Percentiles rank a stretch among this genome's conserved stretches.
Conservation (phyloP, 2,797 vertebrate genomes). For the Clamator glandarius region DNA sequence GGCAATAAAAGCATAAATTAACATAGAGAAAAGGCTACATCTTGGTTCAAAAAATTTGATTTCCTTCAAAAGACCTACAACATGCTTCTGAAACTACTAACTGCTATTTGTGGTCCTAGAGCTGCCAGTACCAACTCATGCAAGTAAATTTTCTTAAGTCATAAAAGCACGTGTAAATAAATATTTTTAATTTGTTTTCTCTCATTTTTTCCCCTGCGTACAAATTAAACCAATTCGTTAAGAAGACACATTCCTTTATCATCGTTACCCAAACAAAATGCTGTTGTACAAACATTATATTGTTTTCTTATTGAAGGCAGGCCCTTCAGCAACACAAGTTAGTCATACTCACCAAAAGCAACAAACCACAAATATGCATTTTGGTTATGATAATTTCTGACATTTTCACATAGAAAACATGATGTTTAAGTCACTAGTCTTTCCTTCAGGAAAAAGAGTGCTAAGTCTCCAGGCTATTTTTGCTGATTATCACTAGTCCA, state of each 20-base stretch:
- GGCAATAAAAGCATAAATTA: background rate
- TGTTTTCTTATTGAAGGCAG: background rate
- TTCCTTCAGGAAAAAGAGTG: background rate
- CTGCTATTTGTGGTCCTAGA: background rate
- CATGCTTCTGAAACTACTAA: background rate
- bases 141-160: background rate
- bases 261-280: background rate
- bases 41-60: background rate
- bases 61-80: background rate
- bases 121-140: background rate
- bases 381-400: background rate
- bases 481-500: background rate
- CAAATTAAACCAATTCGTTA: background rate
- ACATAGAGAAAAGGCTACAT: background rate
- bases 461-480: background rate
- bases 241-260: background rate
- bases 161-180: background rate
- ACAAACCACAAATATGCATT: rapidly evolving
- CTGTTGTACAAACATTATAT: background rate
- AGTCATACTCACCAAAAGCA: background rate
- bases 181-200: background rate
- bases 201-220: background rate
- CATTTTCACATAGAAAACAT: background rate
- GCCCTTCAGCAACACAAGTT: background rate
- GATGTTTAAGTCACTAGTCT: background rate